A percentile compares a stretch with the other conserved stretches of the same genome.
These are phyloP conservation scores for Tetramorium alpestre DNA, from an alignment of 1,140 invertebrate genomes.

Conservation along the genomic window DNA sequence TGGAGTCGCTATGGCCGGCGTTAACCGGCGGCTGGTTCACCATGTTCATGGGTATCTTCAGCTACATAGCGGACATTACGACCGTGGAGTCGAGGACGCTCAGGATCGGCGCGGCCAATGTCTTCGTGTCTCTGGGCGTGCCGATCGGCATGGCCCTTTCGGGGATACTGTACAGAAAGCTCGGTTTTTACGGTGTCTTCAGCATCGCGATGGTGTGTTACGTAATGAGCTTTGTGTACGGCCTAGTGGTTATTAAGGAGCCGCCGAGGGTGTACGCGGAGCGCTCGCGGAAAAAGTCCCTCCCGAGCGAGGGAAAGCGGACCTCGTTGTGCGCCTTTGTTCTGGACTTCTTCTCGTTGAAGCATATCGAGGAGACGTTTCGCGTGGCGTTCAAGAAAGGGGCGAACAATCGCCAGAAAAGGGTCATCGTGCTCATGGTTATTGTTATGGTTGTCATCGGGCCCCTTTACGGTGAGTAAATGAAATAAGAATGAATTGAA, in stretches of 20 bases:
- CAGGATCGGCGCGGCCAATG: constrained; percentile 93
- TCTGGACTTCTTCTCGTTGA: constrained; percentile 90
- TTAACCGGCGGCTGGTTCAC: constrained; percentile 94
- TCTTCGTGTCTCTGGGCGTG: constrained; percentile 92
- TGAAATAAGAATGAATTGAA: not conserved
- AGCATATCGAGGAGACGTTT: constrained; percentile 91
- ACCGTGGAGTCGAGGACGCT: constrained; percentile 92
- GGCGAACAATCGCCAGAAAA: constrained; percentile 89
- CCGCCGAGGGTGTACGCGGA: constrained; percentile 80
- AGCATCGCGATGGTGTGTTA: constrained; percentile 90
- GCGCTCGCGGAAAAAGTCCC: constrained; percentile 47
- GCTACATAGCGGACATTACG: constrained; percentile 95
- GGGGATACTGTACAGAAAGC: constrained; percentile 89
- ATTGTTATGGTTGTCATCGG: constrained; percentile 94
- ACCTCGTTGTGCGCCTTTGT: constrained; percentile 82
- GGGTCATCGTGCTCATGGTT: constrained; percentile 91
- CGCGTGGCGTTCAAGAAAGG: constrained; percentile 91
- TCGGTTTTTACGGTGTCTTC: constrained; percentile 93
- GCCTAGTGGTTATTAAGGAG: constrained; percentile 89
- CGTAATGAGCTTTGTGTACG: constrained; percentile 91
- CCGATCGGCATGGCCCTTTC: constrained; percentile 92
- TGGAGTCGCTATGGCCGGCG: constrained; percentile 92
- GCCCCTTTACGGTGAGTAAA: constrained; percentile 91
- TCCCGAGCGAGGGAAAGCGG: constrained; percentile 64
- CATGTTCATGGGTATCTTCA: constrained; percentile 96